Conservation (phyloP, 2,113 vertebrate species). For the Strix aluco region DNA sequence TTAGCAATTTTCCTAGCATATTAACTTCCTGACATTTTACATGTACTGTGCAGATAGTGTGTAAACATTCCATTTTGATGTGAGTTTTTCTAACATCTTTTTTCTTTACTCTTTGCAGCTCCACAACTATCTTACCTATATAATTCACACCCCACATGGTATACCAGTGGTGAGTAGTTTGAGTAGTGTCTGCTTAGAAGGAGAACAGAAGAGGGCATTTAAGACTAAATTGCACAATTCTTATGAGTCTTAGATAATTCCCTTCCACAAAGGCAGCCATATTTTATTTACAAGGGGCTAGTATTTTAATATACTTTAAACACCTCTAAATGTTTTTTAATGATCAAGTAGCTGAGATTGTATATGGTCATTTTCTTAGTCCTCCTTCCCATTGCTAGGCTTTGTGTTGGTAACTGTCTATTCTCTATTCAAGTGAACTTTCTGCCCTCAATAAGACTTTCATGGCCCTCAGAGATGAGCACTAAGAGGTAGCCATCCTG, state of each 20-base stretch:
- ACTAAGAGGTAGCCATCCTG: not conserved
- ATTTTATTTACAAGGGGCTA: not conserved
- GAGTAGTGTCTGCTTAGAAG: not conserved
- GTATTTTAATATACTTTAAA: not conserved
- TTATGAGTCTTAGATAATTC: not conserved
- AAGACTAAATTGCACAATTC: not conserved
- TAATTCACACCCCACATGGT: not conserved
- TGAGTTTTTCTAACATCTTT: not conserved
- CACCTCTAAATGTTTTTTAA: not conserved
- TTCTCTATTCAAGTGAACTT: not conserved
- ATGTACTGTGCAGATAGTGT: not conserved
- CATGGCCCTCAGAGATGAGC: not conserved
- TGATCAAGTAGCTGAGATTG: not conserved
- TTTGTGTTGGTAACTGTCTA: not conserved
- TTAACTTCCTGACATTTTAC: not conserved
- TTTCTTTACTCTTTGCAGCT: not conserved
- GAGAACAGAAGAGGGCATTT: not conserved
- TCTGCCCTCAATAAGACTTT: not conserved
- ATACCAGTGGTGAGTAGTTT: slow-evolving; percentile 56
- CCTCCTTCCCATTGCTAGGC: not conserved
- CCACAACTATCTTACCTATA: fast-evolving
- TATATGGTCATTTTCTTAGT: not conserved
- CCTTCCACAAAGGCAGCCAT: not conserved
- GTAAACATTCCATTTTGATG: not conserved
- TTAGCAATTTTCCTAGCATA: not conserved